These are phyloP conservation scores for Nothoprocta perdicaria DNA, from an alignment of 2,113 vertebrate species.

Conservation along the genomic window DNA sequence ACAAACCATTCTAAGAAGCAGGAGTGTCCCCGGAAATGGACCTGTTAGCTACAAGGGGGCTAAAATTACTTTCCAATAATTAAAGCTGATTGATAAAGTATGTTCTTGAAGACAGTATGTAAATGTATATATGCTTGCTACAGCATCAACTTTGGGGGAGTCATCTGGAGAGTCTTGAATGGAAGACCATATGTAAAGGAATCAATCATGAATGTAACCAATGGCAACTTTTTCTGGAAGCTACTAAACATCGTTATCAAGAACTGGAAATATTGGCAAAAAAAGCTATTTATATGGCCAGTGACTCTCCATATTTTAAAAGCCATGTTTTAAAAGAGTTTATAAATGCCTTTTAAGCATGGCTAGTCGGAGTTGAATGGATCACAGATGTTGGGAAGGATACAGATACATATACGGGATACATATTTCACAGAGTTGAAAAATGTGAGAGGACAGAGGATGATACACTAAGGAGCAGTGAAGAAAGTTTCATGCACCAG, in stretches of 20 bases:
- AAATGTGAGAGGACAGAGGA: constrained; percentile 78
- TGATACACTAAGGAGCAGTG: constrained; percentile 66
- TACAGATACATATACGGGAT: constrained; percentile 10
- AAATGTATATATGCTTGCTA: background rate
- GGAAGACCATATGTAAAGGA: background rate
- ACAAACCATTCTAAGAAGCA: background rate
- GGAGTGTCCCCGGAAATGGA: background rate
- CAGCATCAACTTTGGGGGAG: background rate
- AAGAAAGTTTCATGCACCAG: constrained; percentile 71
- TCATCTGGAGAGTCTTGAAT: background rate
- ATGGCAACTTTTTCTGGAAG: background rate
- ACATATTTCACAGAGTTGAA: constrained; percentile 77
- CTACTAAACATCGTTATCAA: background rate
- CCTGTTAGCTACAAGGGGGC: background rate
- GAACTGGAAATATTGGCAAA: background rate
- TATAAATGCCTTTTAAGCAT: constrained; percentile 40
- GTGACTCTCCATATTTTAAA: constrained; percentile 25
- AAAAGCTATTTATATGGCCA: background rate
- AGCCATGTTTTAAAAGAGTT: constrained; percentile 36
- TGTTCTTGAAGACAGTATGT: background rate
- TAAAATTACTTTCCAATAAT: background rate
- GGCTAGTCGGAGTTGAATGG: constrained; percentile 44
- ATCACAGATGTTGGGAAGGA: constrained; percentile 77
- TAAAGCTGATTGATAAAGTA: background rate
- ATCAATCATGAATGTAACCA: background rate